Base-by-base conservation (phyloP, 2,888 invertebrate species). In the Drosophila borborema region DNA sequence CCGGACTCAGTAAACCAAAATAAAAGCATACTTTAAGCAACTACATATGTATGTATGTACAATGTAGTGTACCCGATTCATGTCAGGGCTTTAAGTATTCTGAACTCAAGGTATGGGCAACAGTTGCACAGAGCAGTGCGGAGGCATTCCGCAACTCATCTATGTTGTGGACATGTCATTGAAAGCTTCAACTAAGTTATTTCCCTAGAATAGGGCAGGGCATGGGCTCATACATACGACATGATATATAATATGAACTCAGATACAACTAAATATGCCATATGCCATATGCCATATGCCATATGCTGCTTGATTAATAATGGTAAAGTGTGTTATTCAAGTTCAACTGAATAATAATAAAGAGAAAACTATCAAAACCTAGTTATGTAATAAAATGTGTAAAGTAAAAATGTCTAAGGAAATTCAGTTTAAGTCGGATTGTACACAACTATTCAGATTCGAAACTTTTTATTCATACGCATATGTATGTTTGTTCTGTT, bases 401-500 rank as follows among this genome's bases (percentile, higher is more conserved):
- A 31, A 14, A 45, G 3, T n/a, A 31, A 31, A 45, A 14, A 31
- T n/a, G n/a, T 2, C n/a, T 31, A n/a, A 18, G 34, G 3, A 34
- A 18, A n/a, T 6, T 31, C n/a, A 8, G 34, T 45, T 45, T 6
- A 43, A 4, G 9, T 43, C 31, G 41, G 31, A 16, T 34, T 56
- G 43, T 56, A 58, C 8, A 58, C 59, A 59, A n/a, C 23, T 45
- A 58, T 45, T 28, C 14, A 28, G 18, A 58, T 16, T 16, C 12
- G 3, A 48, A 10, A 36, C 28, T 41, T 28, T 28, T 9, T 48
- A 20, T 28, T 48, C 31, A 18, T 18, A 51, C 6, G 18, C 34
- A 51, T 34, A 18, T 16, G 16, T 34, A 18, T 16, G 16, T 34
- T 18, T n/a, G 8, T 34, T 51, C 31, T 18, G 3, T 56, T 53